phyloP scores from a whole-genome alignment of 2,888 invertebrate genomes.

The Aromia moschata region DNA sequence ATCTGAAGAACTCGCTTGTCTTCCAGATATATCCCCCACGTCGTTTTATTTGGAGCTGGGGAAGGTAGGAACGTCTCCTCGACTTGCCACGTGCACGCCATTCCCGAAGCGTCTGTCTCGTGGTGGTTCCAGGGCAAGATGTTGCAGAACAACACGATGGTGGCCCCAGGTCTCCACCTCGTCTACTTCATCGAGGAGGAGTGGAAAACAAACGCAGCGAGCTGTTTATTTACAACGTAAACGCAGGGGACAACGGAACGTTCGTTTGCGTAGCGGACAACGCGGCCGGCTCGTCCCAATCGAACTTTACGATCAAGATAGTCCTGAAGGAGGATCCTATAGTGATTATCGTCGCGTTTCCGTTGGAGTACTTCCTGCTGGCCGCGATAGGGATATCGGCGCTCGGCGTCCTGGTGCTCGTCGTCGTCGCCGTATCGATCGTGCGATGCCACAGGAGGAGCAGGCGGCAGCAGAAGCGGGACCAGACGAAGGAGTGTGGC shows the following conservation, averaged over 20 bases:
- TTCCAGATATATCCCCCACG: slow-evolving; percentile 81
- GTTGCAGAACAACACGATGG: slow-evolving; percentile 78
- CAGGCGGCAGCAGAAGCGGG: slow-evolving; percentile 64
- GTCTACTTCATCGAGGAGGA: slow-evolving; percentile 78
- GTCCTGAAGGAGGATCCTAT: slow-evolving; percentile 77
- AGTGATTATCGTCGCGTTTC: slow-evolving; percentile 70
- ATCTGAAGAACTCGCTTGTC: slow-evolving; percentile 79
- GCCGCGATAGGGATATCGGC: slow-evolving; percentile 72
- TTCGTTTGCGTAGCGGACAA: slow-evolving; percentile 88
- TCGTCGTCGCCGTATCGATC: slow-evolving; percentile 72
- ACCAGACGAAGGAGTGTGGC: slow-evolving; percentile 65
- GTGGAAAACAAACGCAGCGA: slow-evolving; percentile 79
- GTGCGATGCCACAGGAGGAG: slow-evolving; percentile 59
- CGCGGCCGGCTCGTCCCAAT: slow-evolving; percentile 78
- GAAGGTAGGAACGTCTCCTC: slow-evolving; percentile 85
- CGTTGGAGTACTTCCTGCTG: slow-evolving; percentile 75
- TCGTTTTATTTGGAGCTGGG: slow-evolving; percentile 80
- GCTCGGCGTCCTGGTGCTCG: slow-evolving; percentile 71
- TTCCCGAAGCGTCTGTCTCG: slow-evolving; percentile 82
- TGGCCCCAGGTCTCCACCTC: slow-evolving; percentile 73
- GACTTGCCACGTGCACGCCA: slow-evolving; percentile 81
- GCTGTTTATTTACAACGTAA: slow-evolving; percentile 80
- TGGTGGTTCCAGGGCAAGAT: slow-evolving; percentile 87
- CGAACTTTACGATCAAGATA: slow-evolving; percentile 84
- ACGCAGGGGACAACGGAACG: slow-evolving; percentile 83